phyloP scores from a whole-genome alignment of 2,888 invertebrate genomes.

The Lasioglossum marginatum region DNA sequence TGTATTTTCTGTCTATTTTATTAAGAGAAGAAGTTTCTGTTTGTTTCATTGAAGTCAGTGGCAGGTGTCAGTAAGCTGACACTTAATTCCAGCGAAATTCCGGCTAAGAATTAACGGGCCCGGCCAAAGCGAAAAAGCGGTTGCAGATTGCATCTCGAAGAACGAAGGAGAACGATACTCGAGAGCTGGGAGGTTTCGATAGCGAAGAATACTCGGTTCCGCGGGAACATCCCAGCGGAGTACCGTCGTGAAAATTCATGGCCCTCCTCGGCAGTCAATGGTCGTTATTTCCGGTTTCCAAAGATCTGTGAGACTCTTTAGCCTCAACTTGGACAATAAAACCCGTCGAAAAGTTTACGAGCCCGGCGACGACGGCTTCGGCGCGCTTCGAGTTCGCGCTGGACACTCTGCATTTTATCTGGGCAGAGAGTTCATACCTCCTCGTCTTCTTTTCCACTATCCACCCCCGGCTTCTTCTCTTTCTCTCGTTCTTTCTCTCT shows the following conservation, averaged over 20 bases:
- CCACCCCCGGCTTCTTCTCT: neutral
- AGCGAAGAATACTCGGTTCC: neutral
- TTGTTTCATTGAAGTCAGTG: neutral
- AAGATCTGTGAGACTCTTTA: slow-evolving; percentile 12
- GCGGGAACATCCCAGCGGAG: slow-evolving; percentile 15
- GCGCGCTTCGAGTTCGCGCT: slow-evolving; percentile 11
- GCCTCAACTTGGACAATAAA: slow-evolving; percentile 15
- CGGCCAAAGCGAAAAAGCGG: neutral
- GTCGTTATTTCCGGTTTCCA: slow-evolving; percentile 20
- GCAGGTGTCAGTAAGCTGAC: neutral
- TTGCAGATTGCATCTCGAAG: neutral
- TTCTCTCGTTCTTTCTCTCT: neutral
- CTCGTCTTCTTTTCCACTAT: neutral
- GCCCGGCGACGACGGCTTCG: slow-evolving; percentile 6
- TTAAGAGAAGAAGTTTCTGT: neutral
- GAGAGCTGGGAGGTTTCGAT: neutral
- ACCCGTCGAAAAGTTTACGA: slow-evolving; percentile 10
- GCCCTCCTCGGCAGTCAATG: neutral
- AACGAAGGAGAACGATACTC: neutral
- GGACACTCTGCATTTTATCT: slow-evolving; percentile 20
- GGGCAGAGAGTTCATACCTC: neutral
- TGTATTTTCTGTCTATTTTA: neutral
- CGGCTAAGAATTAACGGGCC: neutral
- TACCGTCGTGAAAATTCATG: slow-evolving; percentile 17
- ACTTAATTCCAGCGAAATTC: neutral